Conservation (phyloP, 1,140 invertebrate genomes). For the Cydia splendana region DNA sequence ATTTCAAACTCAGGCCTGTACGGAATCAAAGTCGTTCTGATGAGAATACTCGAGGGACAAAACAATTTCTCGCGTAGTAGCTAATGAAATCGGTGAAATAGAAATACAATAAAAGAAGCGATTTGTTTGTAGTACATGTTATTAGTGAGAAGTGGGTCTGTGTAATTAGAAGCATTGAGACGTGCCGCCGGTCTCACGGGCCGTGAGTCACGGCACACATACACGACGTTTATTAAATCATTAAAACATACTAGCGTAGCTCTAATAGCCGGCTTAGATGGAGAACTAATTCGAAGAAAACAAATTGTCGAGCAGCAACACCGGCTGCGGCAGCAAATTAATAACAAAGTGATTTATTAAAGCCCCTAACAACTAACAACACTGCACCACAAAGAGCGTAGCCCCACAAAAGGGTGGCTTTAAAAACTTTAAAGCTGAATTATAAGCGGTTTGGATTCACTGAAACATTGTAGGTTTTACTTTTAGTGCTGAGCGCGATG, state of each 20-base stretch:
- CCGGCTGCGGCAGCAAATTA: constrained; percentile 26
- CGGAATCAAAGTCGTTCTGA: constrained; percentile 33
- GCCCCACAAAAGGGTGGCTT: constrained; percentile 55
- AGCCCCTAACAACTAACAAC: constrained; percentile 48
- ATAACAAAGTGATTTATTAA: constrained; percentile 46
- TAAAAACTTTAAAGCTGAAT: constrained; percentile 68
- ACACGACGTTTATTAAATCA: constrained; percentile 57
- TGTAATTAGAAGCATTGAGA: constrained; percentile 63
- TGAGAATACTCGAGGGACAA: constrained; percentile 23
- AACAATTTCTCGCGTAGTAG: constrained; percentile 14
- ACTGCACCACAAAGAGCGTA: constrained; percentile 42
- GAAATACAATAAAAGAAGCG: not conserved
- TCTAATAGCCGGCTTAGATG: constrained; percentile 42
- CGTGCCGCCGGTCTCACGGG: no score
- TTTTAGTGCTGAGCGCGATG: constrained; percentile 46
- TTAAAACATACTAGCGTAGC: constrained; percentile 52
- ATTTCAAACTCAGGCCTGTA: constrained; percentile 39
- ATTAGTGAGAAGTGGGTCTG: constrained; percentile 59
- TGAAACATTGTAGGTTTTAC: constrained; percentile 50
- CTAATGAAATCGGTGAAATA: constrained; percentile 24
- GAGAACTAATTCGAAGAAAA: constrained; percentile 44
- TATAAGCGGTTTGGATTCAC: constrained; percentile 56
- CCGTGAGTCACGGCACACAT: constrained; percentile 33
- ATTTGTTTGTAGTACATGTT: constrained; percentile 44
- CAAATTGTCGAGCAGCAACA: constrained; percentile 37